phyloP scores from a whole-genome alignment of 1,140 invertebrate species.

The Fragariocoptes setiger region DNA sequence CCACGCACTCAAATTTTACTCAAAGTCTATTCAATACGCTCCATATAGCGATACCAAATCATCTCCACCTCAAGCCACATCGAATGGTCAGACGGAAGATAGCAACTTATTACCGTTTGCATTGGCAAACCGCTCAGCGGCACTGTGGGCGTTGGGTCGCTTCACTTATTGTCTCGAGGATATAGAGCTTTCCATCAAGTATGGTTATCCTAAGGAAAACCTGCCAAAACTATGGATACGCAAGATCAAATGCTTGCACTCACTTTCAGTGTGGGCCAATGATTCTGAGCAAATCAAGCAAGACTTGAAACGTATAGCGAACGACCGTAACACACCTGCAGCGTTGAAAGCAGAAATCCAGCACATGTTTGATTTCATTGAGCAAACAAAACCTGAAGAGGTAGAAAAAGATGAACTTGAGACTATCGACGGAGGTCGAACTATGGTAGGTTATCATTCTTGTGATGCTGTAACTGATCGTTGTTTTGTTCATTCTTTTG shows the following conservation, averaged over 20 bases:
- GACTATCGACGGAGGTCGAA: conserved; percentile 17
- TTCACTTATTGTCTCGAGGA: conserved; percentile 26
- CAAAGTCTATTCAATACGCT: conserved; percentile 14
- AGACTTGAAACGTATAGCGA: conserved; percentile 26
- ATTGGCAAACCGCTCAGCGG: conserved; percentile 55
- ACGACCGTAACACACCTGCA: conserved; percentile 28
- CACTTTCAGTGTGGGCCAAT: conserved; percentile 30
- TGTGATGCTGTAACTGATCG: not conserved
- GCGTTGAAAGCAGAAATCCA: conserved; percentile 23
- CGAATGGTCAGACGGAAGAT: not conserved
- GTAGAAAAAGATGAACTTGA: conserved; percentile 1
- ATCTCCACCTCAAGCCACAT: not conserved
- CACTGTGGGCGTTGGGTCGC: conserved; percentile 39
- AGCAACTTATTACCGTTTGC: conserved; percentile 30
- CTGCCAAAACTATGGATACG: conserved; percentile 40
- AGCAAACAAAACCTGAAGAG: not conserved
- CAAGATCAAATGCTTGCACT: conserved; percentile 33
- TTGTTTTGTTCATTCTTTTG: not conserved
- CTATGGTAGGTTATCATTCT: conserved; percentile 14
- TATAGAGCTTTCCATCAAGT: conserved; percentile 29
- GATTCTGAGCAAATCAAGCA: conserved; percentile 30
- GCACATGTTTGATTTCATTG: conserved; percentile 29
- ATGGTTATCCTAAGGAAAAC: conserved; percentile 34
- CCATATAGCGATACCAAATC: conserved; percentile 9
- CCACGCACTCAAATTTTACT: conserved; percentile 2